Evolutionary conservation across 2,797 vertebrate species (phyloP), one percentile per base, ranked within the genome.

Genomic region (Pteronotus mesoamericanus): DNA sequence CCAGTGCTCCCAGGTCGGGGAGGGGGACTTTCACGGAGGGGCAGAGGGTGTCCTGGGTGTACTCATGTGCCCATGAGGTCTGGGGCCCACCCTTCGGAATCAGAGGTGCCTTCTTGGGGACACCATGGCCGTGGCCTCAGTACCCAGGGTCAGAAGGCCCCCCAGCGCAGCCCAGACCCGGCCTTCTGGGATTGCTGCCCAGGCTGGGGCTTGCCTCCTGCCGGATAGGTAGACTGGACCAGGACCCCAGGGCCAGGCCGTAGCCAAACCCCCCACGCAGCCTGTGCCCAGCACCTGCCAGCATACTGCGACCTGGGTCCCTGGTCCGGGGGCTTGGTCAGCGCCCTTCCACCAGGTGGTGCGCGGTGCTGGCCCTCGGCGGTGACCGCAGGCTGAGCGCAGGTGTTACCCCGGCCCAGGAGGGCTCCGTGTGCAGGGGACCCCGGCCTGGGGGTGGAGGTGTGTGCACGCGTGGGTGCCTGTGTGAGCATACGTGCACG

Each of bases 21-120:
- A 15, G 4, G 42, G 39, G 37, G 29, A 37, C 44, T 51, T 11
- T 6, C 51, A 26, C 24, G 34, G 24, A 34, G 9, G 19, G 55
- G 10, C 8, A 1, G 3, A 42, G 83, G 19, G 37, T 32, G 0
- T 4, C 34, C 9, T 2, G 51, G 66, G 74, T 7, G 2, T 32
- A 9, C 11, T 24, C 5, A 5, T 1, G 1, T 10, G 6, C 78
- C 12, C 34, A 1, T 4, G 9, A 2, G 34, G 10, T 1, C 0
- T 14, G 24, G 55, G 9, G 6, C 22, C n/a, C 24, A 0, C 14
- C 4, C 3, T 75, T 7, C 29, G 44, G 32, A 39, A 22, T 39
- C 11, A 4, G 11, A 44, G n/a, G 5, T 2, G 9, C 22, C 2
- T 37, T 46, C 42, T 15, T 53, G 46, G 61, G 18, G 24, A 22